Conservation (phyloP, 2,797 vertebrate genomes). For the Callimico goeldii region DNA sequence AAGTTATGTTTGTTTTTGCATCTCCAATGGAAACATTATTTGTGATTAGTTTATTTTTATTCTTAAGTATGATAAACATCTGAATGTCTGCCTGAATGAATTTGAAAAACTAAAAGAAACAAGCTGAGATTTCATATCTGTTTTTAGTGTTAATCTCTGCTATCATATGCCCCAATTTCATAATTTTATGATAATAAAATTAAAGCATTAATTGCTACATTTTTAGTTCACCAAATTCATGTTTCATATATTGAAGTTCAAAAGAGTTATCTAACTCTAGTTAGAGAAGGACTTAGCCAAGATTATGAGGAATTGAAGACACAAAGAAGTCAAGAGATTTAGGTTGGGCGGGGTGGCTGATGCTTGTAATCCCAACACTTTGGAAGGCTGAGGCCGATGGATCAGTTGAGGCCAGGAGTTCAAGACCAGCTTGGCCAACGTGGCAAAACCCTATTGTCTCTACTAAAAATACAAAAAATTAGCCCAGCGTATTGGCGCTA, state of each 20-base stretch:
- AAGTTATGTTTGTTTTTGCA: background rate
- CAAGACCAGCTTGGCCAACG: background rate
- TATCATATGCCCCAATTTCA: background rate
- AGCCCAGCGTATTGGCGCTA: background rate
- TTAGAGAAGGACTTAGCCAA: background rate
- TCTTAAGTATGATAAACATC: background rate
- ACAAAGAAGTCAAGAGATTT: background rate
- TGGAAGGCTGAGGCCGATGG: background rate
- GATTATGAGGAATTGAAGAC: background rate
- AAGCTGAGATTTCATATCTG: background rate
- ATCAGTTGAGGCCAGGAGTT: background rate
- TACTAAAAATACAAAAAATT: background rate
- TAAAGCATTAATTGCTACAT: conserved; percentile 43
- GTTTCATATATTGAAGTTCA: conserved; percentile 62
- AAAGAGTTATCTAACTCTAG: background rate
- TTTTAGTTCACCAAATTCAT: conserved; percentile 23
- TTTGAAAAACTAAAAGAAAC: background rate
- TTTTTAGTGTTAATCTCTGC: background rate
- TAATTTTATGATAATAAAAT: conserved; percentile 3
- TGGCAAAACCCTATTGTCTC: background rate
- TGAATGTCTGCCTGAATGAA: background rate
- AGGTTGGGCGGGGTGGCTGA: background rate
- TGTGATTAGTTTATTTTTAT: conserved; percentile 26
- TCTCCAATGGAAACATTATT: background rate
- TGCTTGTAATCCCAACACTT: background rate